phyloP scores from a whole-genome alignment of 2,797 vertebrate genomes.

The Anas bahamensis region DNA sequence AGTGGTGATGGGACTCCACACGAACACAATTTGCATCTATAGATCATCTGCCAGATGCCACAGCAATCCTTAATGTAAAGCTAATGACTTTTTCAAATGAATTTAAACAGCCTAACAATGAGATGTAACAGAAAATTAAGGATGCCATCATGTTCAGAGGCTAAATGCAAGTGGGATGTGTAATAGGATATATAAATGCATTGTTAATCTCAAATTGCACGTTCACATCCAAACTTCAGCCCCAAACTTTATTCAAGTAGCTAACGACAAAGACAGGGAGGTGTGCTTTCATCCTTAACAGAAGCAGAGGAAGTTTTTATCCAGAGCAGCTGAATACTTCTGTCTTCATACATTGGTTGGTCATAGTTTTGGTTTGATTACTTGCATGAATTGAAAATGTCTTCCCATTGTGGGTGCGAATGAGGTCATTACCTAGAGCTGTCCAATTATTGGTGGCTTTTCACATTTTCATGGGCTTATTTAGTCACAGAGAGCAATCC shows the following conservation, averaged over 20 bases:
- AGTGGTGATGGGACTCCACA: not conserved
- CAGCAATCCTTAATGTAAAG: slow-evolving; percentile 30
- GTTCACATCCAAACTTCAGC: not conserved
- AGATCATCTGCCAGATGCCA: slow-evolving; percentile 41
- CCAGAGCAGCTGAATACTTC: not conserved
- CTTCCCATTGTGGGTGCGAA: not conserved
- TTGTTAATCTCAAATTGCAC: slow-evolving; percentile 10
- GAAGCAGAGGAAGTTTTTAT: not conserved
- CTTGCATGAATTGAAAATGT: not conserved
- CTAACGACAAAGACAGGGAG: not conserved
- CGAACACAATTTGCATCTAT: not conserved
- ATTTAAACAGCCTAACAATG: slow-evolving; percentile 34
- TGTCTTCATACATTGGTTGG: not conserved
- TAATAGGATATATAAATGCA: not conserved
- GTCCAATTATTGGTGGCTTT: not conserved
- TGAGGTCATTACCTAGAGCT: not conserved
- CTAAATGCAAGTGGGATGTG: not conserved
- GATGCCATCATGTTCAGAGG: not conserved
- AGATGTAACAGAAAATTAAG: not conserved
- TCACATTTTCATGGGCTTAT: not conserved
- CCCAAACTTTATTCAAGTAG: not conserved
- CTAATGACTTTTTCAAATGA: slow-evolving; percentile 26
- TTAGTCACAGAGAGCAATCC: not conserved
- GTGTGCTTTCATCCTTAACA: not conserved
- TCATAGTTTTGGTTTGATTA: not conserved